These are phyloP conservation scores for Callipepla squamata DNA, from an alignment of 2,113 vertebrate genomes.

Conservation along the genomic window DNA sequence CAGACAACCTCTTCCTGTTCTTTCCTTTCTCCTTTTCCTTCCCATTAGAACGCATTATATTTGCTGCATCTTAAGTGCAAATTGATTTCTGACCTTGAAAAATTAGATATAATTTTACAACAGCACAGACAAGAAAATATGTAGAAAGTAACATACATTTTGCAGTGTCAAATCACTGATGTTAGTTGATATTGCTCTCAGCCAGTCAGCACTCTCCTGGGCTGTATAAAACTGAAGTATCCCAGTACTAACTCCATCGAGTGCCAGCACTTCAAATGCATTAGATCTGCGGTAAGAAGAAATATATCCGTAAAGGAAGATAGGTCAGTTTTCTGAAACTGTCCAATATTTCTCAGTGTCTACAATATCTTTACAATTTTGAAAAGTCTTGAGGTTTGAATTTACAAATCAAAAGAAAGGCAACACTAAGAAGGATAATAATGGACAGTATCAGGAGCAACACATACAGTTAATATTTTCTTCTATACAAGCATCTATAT, in stretches of 20 bases:
- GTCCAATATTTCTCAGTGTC: constrained; percentile 16
- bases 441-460: constrained; percentile 8
- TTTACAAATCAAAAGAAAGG: background rate
- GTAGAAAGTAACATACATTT: constrained; percentile 83
- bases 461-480: background rate
- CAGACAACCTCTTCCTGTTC: background rate
- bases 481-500: background rate
- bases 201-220: constrained; percentile 92
- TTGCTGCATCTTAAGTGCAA: background rate
- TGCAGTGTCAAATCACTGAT: constrained; percentile 88
- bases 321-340: constrained; percentile 12
- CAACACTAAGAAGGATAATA: background rate
- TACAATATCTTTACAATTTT: background rate
- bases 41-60: background rate
- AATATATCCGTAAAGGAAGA: constrained; percentile 43
- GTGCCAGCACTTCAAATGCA: constrained; percentile 90
- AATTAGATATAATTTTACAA: constrained; percentile 32
- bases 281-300: constrained; percentile 83
- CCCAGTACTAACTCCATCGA: constrained; percentile 86
- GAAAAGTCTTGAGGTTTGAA: background rate
- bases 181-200: constrained; percentile 90
- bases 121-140: background rate
- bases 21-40: background rate
- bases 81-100: constrained; percentile 1
- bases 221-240: constrained; percentile 91